Evolutionary conservation across 2,113 vertebrate species (phyloP).

Genomic region (Corydoras sp.): DNA sequence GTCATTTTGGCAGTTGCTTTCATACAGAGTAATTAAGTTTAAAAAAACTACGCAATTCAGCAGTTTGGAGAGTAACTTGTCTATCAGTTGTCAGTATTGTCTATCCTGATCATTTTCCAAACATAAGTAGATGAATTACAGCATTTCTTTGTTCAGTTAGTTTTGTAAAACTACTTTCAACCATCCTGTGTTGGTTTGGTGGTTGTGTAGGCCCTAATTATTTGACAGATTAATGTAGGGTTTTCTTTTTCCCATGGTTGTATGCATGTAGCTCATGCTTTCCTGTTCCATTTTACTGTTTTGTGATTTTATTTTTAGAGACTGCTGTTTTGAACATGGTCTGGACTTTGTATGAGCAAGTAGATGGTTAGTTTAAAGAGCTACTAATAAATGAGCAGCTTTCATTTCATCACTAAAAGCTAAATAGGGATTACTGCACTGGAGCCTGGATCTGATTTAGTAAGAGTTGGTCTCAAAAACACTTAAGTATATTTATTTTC

Average conservation of each 20-base stretch:
- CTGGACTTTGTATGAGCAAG: slow-evolving; percentile 15
- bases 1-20: too few relatives aligned
- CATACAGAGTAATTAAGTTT: too few relatives aligned
- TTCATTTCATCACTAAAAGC: slow-evolving; percentile 8
- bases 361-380: slow-evolving; percentile 11
- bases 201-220: too few relatives aligned
- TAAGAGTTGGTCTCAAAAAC: not conserved
- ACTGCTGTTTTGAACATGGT: slow-evolving; percentile 30
- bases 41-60: too few relatives aligned
- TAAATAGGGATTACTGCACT: not conserved
- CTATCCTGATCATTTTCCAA: too few relatives aligned
- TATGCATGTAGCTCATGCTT: slow-evolving; percentile 5
- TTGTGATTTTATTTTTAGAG: slow-evolving; percentile 29
- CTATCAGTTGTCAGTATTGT: too few relatives aligned
- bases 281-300: slow-evolving; percentile 39
- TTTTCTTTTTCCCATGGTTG: slow-evolving; percentile 29
- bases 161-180: too few relatives aligned
- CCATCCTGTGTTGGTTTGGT: slow-evolving; percentile 1
- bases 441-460: not conserved
- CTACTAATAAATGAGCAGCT: slow-evolving; percentile 17
- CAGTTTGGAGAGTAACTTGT: too few relatives aligned
- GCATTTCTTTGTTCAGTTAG: too few relatives aligned
- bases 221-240: too few relatives aligned
- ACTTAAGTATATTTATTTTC: too few relatives aligned
- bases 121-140: too few relatives aligned